A percentile compares a stretch with the other conserved stretches of the same genome.
phyloP scores from a whole-genome alignment of 1,140 invertebrate species.

The Zaprionus ornatus region DNA sequence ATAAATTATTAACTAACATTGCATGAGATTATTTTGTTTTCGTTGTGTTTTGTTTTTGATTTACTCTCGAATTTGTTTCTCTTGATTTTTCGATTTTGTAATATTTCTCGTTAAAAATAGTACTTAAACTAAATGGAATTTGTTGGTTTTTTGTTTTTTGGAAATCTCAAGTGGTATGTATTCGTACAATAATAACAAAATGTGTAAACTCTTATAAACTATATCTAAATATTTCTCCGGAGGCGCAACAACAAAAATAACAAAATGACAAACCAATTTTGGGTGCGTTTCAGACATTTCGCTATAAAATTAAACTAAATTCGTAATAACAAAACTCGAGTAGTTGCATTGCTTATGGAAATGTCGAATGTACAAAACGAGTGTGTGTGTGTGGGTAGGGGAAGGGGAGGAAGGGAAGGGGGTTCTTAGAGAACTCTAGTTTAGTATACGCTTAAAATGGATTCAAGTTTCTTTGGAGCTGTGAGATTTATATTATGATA shows the following conservation, averaged over 20 bases:
- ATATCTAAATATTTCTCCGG: conserved; percentile 19
- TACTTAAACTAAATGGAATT: conserved; percentile 60
- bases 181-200: conserved; percentile 54
- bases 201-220: neutral
- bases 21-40: conserved; percentile 67
- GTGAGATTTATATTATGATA: conserved; percentile 63
- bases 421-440: conserved; percentile 68
- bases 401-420: neutral
- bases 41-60: conserved; percentile 13
- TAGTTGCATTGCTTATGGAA: conserved; percentile 51
- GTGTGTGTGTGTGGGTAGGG: conserved; percentile 11
- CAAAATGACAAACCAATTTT: conserved; percentile 13
- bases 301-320: conserved; percentile 69
- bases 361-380: conserved; percentile 66
- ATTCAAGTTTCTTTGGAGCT: conserved; percentile 73
- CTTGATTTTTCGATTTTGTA: conserved; percentile 12
- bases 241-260: conserved; percentile 2
- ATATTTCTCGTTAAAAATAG: conserved; percentile 32
- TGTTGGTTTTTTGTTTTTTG: conserved; percentile 42
- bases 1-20: conserved; percentile 69
- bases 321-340: conserved; percentile 70
- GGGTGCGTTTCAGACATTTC: conserved; percentile 46
- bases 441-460: conserved; percentile 48
- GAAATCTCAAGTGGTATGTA: conserved; percentile 71
- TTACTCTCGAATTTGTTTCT: neutral